A percentile compares a stretch with the other conserved stretches of the same genome.
Evolutionary conservation across 1,140 invertebrate species (phyloP).

Genomic region (Paralvinella palmiformis): DNA sequence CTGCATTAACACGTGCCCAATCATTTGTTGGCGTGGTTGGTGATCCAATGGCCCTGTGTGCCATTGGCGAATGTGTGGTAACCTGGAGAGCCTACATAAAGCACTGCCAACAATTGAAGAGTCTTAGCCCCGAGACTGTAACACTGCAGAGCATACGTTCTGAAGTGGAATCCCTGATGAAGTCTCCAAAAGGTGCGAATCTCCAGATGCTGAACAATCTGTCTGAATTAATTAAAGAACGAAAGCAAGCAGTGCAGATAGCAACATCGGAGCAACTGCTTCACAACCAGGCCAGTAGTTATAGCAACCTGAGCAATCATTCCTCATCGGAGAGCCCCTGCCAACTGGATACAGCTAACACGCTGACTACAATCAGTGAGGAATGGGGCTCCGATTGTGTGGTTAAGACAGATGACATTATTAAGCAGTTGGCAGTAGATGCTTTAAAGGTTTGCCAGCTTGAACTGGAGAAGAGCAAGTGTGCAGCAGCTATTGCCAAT

Average conservation of each 20-base stretch:
- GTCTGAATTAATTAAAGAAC: neutral
- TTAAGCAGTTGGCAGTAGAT: too few species aligned
- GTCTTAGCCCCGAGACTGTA: conserved; percentile 19
- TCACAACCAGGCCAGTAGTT: neutral
- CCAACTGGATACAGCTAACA: too few species aligned
- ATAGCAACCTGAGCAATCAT: neutral
- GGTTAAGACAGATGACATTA: too few species aligned
- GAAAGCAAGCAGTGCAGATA: neutral
- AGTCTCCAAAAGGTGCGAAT: neutral
- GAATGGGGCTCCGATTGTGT: too few species aligned
- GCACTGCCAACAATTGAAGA: conserved; percentile 10
- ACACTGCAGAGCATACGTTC: neutral
- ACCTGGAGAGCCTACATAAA: conserved; percentile 43
- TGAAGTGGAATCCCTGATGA: neutral
- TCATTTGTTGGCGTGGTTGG: conserved; percentile 79
- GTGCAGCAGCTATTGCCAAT: too few species aligned
- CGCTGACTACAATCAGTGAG: too few species aligned
- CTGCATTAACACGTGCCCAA: conserved; percentile 78
- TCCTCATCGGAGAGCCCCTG: too few species aligned
- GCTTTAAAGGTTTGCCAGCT: too few species aligned
- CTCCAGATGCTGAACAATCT: neutral
- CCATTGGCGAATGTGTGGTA: conserved; percentile 71
- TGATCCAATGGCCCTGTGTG: conserved; percentile 76
- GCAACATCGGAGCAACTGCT: neutral
- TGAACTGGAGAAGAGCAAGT: too few species aligned